Evolutionary conservation across 2,888 invertebrate species (phyloP), one percentile per base, ranked within the genome.

Genomic region (Nomada lathburiana): DNA sequence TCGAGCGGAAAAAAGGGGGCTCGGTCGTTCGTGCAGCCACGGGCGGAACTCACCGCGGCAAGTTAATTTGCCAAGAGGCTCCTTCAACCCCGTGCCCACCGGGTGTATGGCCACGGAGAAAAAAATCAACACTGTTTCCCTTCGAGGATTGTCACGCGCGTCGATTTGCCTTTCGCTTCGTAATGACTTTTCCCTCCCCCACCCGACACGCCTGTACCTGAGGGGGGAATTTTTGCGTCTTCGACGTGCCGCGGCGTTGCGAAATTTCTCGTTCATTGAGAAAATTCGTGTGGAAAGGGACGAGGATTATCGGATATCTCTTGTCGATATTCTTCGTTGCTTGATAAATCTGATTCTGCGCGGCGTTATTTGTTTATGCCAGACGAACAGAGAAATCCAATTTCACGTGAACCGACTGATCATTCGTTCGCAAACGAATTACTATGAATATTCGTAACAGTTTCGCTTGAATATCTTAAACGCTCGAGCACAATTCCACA

Each of bases 11-110:
- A 68, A 72, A 69, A 71, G 62, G 76, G 73, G 76, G 36, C 52
- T 29, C 59, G 70, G 70, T 23, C 60, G 69, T 29, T 20, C 59
- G 68, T 70, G 71, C 83, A 64, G 42, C 65, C 73, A 67, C 71
- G 55, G 42, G 29, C 68, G 60, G 44, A 62, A 71, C 59, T 70
- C 72, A 63, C 62, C 50, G 64, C 64, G 74, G 71, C 76, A 80
- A 82, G 77, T 85, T 78, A 83, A 80, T 83, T 83, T 57, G 57
- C 68, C 72, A 68, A 78, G 68, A 63, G 72, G 11, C 72, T 57
- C 78, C 75, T 68, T 59, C 50, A 68, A 63, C 78, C 29, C 47
- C 47, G 26, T 62, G 42, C 55, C 67, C 26, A 23, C n/a, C 53
- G 10, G 16, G 50, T 26, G 70, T 60, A 42, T 26, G 55, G 55